Conservation (phyloP, 2,113 vertebrate genomes). For the Melanotaenia duboulayi region DNA sequence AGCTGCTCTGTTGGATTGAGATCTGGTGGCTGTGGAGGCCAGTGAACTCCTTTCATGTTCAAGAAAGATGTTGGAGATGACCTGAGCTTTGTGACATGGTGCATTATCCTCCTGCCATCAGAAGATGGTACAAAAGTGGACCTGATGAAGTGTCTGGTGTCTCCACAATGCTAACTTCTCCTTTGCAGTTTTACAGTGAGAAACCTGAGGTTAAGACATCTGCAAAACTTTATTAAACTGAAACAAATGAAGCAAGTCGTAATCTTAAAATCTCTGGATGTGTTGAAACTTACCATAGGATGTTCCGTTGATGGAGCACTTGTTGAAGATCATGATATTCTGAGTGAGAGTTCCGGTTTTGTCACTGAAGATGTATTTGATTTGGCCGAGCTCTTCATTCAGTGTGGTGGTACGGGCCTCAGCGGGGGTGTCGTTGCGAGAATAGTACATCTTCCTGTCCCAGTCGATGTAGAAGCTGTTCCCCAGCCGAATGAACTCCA, state of each 20-base stretch:
- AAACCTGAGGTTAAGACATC: background rate
- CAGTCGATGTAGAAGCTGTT: conserved; percentile 98
- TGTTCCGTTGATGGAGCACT: conserved; percentile 93
- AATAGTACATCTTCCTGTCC: conserved; percentile 94
- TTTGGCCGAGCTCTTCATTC: conserved; percentile 97
- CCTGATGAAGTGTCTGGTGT: too few species aligned
- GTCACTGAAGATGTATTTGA: conserved; percentile 96
- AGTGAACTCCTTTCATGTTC: too few species aligned
- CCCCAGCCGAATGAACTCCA: conserved; percentile 95
- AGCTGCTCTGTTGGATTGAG: too few species aligned
- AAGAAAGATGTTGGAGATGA: too few species aligned
- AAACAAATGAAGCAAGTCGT: too few species aligned
- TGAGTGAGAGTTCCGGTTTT: conserved; percentile 98
- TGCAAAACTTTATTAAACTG: background rate
- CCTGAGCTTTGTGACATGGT: too few species aligned
- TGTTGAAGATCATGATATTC: conserved; percentile 97
- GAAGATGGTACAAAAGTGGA: too few species aligned
- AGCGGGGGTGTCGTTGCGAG: conserved; percentile 84
- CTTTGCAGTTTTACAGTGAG: background rate
- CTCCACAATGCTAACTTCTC: background rate
- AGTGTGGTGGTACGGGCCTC: conserved; percentile 94
- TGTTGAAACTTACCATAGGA: conserved; percentile 83
- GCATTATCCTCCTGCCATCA: too few species aligned
- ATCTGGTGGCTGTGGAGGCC: too few species aligned
- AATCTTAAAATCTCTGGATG: too few species aligned